phyloP scores from a whole-genome alignment of 2,113 vertebrate species.

The Pteruthius melanotis region DNA sequence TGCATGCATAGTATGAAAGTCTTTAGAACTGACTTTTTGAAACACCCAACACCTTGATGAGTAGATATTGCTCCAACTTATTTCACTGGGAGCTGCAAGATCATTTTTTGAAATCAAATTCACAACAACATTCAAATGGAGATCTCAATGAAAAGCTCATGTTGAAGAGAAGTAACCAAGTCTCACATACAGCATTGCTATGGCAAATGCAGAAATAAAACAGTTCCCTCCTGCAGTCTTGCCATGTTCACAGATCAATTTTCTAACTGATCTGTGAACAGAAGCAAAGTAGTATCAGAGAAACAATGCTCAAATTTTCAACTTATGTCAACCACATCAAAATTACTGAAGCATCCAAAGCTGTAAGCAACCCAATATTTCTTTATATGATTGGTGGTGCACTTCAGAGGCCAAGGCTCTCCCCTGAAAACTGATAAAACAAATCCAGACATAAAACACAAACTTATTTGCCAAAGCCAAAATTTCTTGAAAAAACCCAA shows the following conservation, averaged over 20 bases:
- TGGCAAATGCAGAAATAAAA: background rate
- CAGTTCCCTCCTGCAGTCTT: background rate
- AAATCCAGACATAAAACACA: background rate
- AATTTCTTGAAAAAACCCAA: background rate
- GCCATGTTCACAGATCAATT: background rate
- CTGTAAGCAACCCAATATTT: background rate
- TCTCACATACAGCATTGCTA: background rate
- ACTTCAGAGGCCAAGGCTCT: background rate
- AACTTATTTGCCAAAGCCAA: background rate
- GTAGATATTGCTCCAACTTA: background rate
- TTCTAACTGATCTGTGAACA: background rate
- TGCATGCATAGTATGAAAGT: background rate
- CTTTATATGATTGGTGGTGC: rapidly evolving
- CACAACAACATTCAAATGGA: background rate
- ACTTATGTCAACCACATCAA: background rate
- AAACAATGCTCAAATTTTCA: background rate
- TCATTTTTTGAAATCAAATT: background rate
- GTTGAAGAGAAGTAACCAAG: background rate
- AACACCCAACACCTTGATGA: background rate
- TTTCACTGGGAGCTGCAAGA: background rate
- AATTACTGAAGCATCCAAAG: background rate
- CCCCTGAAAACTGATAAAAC: background rate
- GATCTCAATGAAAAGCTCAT: background rate
- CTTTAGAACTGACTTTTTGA: background rate
- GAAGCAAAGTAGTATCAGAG: background rate